Percentiles rank a stretch among this genome's conserved stretches.
These are phyloP conservation scores for Trissolcus basalis DNA, from an alignment of 1,140 invertebrate genomes.

Conservation along the genomic window DNA sequence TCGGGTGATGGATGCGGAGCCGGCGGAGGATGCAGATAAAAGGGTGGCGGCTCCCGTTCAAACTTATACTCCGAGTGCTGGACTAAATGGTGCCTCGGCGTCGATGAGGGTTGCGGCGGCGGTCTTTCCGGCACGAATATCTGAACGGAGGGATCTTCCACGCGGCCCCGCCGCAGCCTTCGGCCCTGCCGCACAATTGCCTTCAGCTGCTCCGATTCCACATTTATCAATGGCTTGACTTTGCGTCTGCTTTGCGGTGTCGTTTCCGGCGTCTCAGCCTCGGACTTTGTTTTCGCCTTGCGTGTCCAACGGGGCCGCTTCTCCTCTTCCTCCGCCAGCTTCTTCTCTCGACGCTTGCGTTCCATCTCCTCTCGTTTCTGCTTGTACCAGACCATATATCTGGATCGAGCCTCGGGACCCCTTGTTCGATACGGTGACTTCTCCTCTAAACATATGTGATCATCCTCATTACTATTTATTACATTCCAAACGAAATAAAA, in stretches of 20 bases:
- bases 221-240: conserved; percentile 70
- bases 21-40: conserved; percentile 81
- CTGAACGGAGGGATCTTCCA: conserved; percentile 67
- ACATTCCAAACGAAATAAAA: too few relatives aligned
- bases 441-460: conserved; percentile 7
- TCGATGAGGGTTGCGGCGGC: conserved; percentile 1
- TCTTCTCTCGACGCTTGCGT: conserved; percentile 61
- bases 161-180: conserved; percentile 63
- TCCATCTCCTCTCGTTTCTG: conserved; percentile 69
- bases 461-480: not conserved
- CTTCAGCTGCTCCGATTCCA: conserved; percentile 73
- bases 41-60: conserved; percentile 80
- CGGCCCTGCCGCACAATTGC: conserved; percentile 72
- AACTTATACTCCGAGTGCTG: conserved; percentile 87
- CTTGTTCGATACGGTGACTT: conserved; percentile 23
- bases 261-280: conserved; percentile 43
- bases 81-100: conserved; percentile 79
- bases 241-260: conserved; percentile 61
- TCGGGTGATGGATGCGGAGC: conserved; percentile 80
- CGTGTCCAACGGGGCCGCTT: conserved; percentile 65
- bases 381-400: conserved; percentile 79
- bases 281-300: conserved; percentile 55
- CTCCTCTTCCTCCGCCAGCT: conserved; percentile 64
- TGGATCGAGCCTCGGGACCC: conserved; percentile 65
- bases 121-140: conserved; percentile 67